These are phyloP conservation scores for Pipistrellus pygmaeus DNA, from an alignment of 2,797 vertebrate genomes.

Conservation along the genomic window DNA sequence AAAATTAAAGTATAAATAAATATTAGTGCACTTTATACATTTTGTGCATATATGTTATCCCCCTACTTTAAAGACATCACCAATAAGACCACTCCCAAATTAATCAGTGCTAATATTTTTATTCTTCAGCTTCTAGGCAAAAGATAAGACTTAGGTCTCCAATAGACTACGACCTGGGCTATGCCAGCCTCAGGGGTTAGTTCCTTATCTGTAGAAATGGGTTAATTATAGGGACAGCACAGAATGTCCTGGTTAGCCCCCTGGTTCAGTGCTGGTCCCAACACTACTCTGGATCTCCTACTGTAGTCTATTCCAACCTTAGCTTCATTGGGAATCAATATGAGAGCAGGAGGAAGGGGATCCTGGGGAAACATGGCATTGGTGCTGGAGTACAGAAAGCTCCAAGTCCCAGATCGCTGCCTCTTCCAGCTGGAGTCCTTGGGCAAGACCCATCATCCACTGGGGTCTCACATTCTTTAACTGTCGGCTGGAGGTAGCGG, in stretches of 20 bases:
- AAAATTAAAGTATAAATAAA: not conserved
- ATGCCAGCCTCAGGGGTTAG: not conserved
- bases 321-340: not conserved
- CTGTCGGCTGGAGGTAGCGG: not conserved
- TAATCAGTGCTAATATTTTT: not conserved
- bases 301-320: not conserved
- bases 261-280: not conserved
- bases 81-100: not conserved
- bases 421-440: not conserved
- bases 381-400: not conserved
- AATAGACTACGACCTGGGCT: not conserved
- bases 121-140: not conserved
- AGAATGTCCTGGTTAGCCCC: not conserved
- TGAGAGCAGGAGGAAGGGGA: not conserved
- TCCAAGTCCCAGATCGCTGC: not conserved
- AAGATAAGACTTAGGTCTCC: not conserved
- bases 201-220: not conserved
- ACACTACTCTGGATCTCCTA: not conserved
- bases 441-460: not conserved
- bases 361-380: not conserved
- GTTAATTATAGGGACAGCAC: not conserved
- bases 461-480: not conserved
- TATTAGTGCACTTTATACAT: not conserved
- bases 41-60: not conserved
- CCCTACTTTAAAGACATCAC: not conserved